Evolutionary conservation across 2,888 invertebrate genomes (phyloP), one percentile per base, ranked within the genome.

Genomic region (Nymphalis c-album): DNA sequence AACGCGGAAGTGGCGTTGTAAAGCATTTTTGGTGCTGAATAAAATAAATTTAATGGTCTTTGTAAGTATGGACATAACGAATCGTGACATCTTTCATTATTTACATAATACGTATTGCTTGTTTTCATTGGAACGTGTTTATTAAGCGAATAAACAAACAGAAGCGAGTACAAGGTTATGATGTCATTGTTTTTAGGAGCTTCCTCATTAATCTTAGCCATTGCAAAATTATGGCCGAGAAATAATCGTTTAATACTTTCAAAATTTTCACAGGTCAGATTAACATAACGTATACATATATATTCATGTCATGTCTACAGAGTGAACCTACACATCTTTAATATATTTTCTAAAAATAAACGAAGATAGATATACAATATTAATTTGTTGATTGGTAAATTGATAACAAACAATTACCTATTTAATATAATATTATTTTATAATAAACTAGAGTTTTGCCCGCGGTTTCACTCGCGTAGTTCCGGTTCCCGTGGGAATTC

Each of bases 161-260:
- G 51, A 48, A 35, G 26, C 50, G 31, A 51, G 45, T 31, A 60
- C 51, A 60, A 64, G 60, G 53, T 26, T 64, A 60, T 46, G 60
- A 60, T 47, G 64, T 60, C 46, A 47, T 60, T 46, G 47, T 60
- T 47, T 60, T 60, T 46, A 47, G 40, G 46, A 26, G n/a, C 60
- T 53, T 22, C 60, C 18, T 60, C 26, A 6, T 47, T 26, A 46
- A 59, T 46, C 59, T n/a, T 45, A 7, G 17, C 22, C 31, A 31
- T 48, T 18, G 18, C 17, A 18, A 8, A 48, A n/a, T 18, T 16
- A 26, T 16, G 55, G 10, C 2, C 31, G 31, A 55, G 17, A 51
- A 58, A 64, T 51, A 51, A 22, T 22, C 47, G n/a, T 8, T 55
- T 26, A 40, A 40, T 13, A 40, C 4, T 40, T 13, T 40, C 13